Evolutionary conservation across 2,113 vertebrate genomes (phyloP), one percentile per base, ranked within the genome.

Genomic region (Prunella fulvescens): DNA sequence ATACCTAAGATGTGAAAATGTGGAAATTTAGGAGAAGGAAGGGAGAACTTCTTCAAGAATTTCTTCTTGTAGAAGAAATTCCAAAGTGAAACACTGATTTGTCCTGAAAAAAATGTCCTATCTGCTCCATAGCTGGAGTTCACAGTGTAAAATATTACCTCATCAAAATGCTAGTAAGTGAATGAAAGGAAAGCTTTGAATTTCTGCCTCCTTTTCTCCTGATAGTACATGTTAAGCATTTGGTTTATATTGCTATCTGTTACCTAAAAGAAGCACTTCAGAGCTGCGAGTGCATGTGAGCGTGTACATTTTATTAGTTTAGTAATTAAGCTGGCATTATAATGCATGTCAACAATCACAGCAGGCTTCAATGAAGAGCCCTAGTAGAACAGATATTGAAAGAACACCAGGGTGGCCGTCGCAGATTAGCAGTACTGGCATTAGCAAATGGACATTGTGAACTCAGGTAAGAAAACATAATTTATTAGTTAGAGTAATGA

Each of bases 401-500:
- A 58, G 44, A 89, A 90, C 62, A 77, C 31, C 37, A 53, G 81
- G 56, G 74, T 86, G 60, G 69, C 69, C 2, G 1, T 67, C 40
- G 50, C 51, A 94, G 90, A 81, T 93, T 82, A 92, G 56, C 62
- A 9, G 74, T 33, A 29, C 25, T 77, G 37, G 51, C 40, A 60
- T 69, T 37, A 92, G 62, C n/a, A 85, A 95, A 82, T 40, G 65
- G 86, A 91, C 80, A 42, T 18, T 79, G 42, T 91, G 71, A 37
- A 54, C 39, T 85, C 58, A 90, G 87, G 89, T 88, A 70, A 76
- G 57, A 81, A 92, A 88, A 74, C 1, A 1, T 24, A 57, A 47
- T 96, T 96, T 92, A 78, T 91, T 91, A 70, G 82, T 93, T 90
- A 88, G 64, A 92, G 37, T 82, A 86, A 91, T 82, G 84, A 65